Base-by-base conservation (phyloP, 2,797 vertebrate species). In the Danionella dracula region DNA sequence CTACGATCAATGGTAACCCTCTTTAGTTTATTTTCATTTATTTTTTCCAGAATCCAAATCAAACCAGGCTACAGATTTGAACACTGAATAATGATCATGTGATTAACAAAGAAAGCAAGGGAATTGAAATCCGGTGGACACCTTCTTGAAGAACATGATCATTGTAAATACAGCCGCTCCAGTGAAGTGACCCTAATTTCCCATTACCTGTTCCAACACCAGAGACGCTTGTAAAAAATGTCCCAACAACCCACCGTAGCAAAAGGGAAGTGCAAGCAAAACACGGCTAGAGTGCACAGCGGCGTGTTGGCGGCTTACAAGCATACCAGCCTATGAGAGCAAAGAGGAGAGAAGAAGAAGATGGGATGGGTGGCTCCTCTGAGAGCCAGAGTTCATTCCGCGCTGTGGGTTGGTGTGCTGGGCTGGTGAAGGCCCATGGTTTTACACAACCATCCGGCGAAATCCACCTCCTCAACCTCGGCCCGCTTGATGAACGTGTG, bases 401-500 rank as follows among this genome's bases (percentile, higher is more conserved):
- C 85, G 17, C 84, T 84, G 0, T 92, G 94, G 35, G 96, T 99
- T 41, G 96, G 96, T 0, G 96, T 99, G 76, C 94, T 92, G 74
- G 96, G 96, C 82, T 98, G 96, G 84, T 94, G 92, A 60, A 98
- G 83, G 72, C 90, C 85, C 91, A 98, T 93, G 50, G 92, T 97
- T 83, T 87, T 90, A 80, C 96, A 99, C 74, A 99, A 67, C 93
- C 94, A 99, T 75, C 96, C 96, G 0, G 94, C 95, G 23, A 98
- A 99, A 83, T 99, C 94, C 85, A 98, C 95, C 80, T 93, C 94
- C 73, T 97, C 93, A 73, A 91, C 92, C 74, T 99, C 96, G 0
- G 96, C 93, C 59, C 94, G 90, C 64, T 97, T 99, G 88, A 98
- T 95, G 84, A 98, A 99, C 4, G 90, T 81, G 80, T 98, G 95